Evolutionary conservation across 1,140 invertebrate species (phyloP).

Genomic region (Manduca sexta): DNA sequence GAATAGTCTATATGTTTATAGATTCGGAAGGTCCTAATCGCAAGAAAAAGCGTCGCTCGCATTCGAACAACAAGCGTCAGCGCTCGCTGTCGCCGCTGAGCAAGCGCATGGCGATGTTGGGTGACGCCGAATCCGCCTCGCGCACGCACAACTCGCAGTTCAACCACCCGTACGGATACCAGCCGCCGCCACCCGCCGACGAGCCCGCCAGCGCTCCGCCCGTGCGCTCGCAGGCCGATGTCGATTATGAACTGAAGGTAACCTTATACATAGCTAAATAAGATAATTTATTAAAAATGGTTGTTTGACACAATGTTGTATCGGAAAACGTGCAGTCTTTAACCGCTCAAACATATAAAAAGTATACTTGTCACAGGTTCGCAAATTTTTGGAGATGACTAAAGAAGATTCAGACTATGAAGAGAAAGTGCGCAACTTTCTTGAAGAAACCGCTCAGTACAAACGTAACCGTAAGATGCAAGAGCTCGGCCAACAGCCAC

Average conservation of each 20-base stretch:
- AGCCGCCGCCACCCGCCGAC: conserved; percentile 52
- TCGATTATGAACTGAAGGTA: conserved; percentile 80
- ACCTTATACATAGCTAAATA: neutral
- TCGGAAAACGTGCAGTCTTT: too few species aligned
- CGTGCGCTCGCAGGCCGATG: conserved; percentile 56
- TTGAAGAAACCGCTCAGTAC: conserved; percentile 86
- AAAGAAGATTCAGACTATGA: conserved; percentile 89
- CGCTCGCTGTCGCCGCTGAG: conserved; percentile 84
- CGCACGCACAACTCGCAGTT: conserved; percentile 75
- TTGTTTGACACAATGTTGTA: too few species aligned
- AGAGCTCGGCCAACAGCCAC: conserved; percentile 71
- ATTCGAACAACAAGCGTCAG: conserved; percentile 78
- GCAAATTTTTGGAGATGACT: conserved; percentile 83
- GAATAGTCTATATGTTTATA: conserved; percentile 15
- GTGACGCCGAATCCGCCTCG: conserved; percentile 68
- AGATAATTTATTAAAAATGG: too few species aligned
- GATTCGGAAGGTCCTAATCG: conserved; percentile 74
- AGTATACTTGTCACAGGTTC: conserved; percentile 79
- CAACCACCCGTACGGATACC: conserved; percentile 71
- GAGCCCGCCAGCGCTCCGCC: conserved; percentile 37
- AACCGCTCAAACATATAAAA: too few species aligned
- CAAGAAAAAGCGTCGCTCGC: conserved; percentile 77
- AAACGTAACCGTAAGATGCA: conserved; percentile 82
- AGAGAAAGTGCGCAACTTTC: conserved; percentile 86
- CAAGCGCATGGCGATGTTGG: conserved; percentile 83